Base-by-base conservation (phyloP, 2,888 invertebrate genomes). In the Sturmia bella region DNA sequence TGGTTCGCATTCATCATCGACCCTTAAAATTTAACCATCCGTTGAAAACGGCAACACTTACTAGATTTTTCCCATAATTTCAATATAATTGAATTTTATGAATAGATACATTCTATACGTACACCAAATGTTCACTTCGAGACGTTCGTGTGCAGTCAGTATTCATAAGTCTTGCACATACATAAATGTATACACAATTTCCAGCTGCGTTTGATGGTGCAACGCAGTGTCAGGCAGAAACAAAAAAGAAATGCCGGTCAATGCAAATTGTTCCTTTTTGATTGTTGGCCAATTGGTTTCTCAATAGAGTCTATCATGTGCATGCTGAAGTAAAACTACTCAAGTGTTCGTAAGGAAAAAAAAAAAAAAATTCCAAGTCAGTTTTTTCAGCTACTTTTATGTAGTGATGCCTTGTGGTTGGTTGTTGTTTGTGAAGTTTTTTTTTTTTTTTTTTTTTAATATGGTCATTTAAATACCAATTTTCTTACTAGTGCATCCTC, bases 391-490 rank as follows among this genome's bases (percentile, higher is more conserved):
- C 27, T 63, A n/a, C 27, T 54, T 41, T 52, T 68, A 43, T 45
- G 5, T 32, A 9, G 7, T 15, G 54, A 6, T 15, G 59, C 21
- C 17, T 19, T 43, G 19, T 56, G 45, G 15, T 32, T 43, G 48
- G 48, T 19, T 56, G 56, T 27, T 57, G 48, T n/a, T n/a, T n/a
- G n/a, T n/a, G n/a, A n/a, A 43, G 4, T 43, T 50, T 72, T 17
- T 57, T 73, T 61, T 13, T 61, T 19, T 52, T 72, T 72, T 17
- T 57, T 73, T 61, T 13, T 61, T 19, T 52, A 66, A 50, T 59
- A 72, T 70, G 63, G 74, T 63, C 74, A 74, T 74, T 74, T 80
- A 39, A 54, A 80, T 39, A 69, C 5, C 32, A 32, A 32, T 3
- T 9, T 32, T 32, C 52, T 79, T 68, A 74, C 74, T 56, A 48